Evolutionary conservation across 1,140 invertebrate genomes (phyloP).

Genomic region (Rhynchophorus ferrugineus): DNA sequence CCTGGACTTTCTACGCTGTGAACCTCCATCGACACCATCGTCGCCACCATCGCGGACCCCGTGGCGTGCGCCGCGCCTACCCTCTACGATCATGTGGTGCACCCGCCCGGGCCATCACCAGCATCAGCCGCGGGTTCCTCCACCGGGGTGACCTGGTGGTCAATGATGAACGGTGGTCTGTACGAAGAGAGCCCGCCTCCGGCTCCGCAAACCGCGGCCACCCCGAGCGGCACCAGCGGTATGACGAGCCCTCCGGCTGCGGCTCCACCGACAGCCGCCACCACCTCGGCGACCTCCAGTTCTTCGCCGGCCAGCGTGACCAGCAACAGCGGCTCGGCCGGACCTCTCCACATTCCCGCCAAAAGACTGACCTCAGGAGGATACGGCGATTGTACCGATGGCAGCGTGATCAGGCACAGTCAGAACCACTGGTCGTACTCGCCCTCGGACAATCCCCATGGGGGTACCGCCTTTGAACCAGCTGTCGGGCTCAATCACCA

Average conservation of each 20-base stretch:
- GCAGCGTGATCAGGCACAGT: constrained; percentile 64
- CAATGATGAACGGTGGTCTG: constrained; percentile 70
- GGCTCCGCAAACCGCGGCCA: constrained; percentile 47
- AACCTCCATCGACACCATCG: constrained; percentile 42
- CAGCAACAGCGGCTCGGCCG: constrained; percentile 51
- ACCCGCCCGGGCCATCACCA: constrained; percentile 65
- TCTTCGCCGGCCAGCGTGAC: constrained; percentile 61
- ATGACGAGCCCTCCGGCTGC: constrained; percentile 45
- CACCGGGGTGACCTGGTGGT: constrained; percentile 73
- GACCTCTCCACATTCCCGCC: constrained; percentile 75
- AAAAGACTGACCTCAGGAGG: constrained; percentile 55
- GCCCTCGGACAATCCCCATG: constrained; percentile 55
- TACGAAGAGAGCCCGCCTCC: constrained; percentile 69
- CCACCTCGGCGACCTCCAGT: constrained; percentile 54
- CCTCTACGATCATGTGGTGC: constrained; percentile 71
- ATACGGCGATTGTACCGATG: constrained; percentile 54
- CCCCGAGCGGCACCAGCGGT: constrained; percentile 44
- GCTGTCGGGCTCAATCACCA: constrained; percentile 59
- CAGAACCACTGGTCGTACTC: constrained; percentile 61
- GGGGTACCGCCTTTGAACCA: constrained; percentile 49
- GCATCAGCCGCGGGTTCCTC: constrained; percentile 67
- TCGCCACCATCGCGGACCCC: constrained; percentile 68
- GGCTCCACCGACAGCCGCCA: constrained; percentile 47
- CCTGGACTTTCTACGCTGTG: constrained; percentile 30
- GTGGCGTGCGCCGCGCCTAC: constrained; percentile 65